Evolutionary conservation across 2,888 invertebrate species (phyloP), one percentile per base, ranked within the genome.

Genomic region (Heliconius ethilla): DNA sequence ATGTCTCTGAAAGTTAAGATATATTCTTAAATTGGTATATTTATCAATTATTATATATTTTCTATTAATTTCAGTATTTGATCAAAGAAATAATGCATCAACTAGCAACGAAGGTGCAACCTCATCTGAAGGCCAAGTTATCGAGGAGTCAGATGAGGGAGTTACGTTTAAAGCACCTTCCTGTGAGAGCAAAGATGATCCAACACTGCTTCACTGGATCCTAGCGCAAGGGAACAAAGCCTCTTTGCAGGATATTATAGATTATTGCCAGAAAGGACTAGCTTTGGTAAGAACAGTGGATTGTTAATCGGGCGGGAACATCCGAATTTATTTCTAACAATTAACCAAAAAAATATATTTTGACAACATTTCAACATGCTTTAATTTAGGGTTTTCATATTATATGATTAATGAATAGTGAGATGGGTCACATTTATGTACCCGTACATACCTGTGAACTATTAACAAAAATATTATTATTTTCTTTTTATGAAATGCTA

Each of bases 181-280:
- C 65, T 88, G 87, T 70, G 91, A 91, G 75, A 89, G 86, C 79
- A 91, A 90, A 81, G 93, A 94, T 25, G 95, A 95, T 13, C 91
- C 96, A 1, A 97, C 97, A 40, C 90, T 99, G 62, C 93, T 97
- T 78, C 97, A 98, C 83, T 98, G 98, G 98, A 98, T 98, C 78
- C 96, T 97, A 40, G 96, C 97, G 7, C 97, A 97, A 86, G 98
- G 98, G 84, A 97, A 97, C 86, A 96, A 97, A 84, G 96, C 96
- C 75, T 96, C 96, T 63, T 90, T 98, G 81, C 96, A 97, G 82
- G 96, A 97, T 84, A 96, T 98, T 86, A 96, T 97, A 59, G 97
- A 97, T 74, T 96, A 96, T 84, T 98, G 98, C 87, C 95, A 95
- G 55, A 96, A 96, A 81, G 97, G 97, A n/a, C 89, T 98, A 82